Conservation (phyloP, 2,888 invertebrate species). For the Andrena trimmerana region DNA sequence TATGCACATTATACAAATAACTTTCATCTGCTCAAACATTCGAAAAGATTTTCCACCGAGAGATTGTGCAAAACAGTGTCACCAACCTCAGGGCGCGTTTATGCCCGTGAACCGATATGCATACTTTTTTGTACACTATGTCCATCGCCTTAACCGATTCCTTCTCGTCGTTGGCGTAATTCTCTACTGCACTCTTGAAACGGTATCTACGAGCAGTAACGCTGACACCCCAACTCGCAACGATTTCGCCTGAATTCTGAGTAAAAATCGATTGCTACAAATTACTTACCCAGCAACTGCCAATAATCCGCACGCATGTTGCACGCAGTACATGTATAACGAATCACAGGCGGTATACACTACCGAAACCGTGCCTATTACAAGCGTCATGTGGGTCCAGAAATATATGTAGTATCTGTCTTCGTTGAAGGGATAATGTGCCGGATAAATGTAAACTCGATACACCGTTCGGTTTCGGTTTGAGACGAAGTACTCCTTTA, state of each 20-base stretch:
- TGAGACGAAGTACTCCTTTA: too few species aligned
- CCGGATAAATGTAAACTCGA: background rate
- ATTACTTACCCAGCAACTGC: slow-evolving; percentile 20
- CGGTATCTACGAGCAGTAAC: background rate
- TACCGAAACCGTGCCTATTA: background rate
- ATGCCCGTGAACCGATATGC: background rate
- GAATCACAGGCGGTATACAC: slow-evolving; percentile 22
- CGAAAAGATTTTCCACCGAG: too few species aligned
- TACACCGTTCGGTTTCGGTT: too few species aligned
- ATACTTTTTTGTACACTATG: background rate
- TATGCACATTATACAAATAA: too few species aligned
- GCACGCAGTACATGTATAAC: slow-evolving; percentile 9
- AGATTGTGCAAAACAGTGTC: too few species aligned
- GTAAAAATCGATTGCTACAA: background rate
- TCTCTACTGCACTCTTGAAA: background rate
- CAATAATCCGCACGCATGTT: slow-evolving; percentile 27
- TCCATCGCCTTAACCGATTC: background rate
- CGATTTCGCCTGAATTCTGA: background rate
- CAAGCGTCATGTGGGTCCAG: background rate
- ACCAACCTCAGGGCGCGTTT: too few species aligned
- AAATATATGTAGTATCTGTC: background rate
- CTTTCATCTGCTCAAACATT: too few species aligned
- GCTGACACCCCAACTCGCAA: background rate
- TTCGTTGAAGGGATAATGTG: slow-evolving; percentile 2
- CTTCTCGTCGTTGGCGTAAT: background rate